phyloP scores from a whole-genome alignment of 1,140 invertebrate genomes.

The Drosophila equinoxialis region DNA sequence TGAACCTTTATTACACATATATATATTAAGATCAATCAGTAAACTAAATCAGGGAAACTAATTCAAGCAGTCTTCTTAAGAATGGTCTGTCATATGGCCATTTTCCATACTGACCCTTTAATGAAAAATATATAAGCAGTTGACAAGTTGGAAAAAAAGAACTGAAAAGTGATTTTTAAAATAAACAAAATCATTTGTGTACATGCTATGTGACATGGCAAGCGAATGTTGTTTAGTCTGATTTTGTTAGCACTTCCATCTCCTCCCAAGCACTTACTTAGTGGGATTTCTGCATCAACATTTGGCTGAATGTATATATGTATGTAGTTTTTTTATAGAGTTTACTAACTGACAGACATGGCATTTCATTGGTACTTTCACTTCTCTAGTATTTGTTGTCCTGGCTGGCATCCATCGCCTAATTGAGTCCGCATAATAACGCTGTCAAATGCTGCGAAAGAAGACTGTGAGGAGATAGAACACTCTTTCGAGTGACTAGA shows the following conservation, averaged over 20 bases:
- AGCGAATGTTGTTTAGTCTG: slow-evolving; percentile 57
- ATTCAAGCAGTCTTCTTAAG: no score
- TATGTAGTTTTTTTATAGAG: slow-evolving; percentile 47
- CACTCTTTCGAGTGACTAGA: slow-evolving; percentile 1
- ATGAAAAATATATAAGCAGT: not conserved
- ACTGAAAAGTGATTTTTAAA: slow-evolving; percentile 57
- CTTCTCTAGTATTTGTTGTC: slow-evolving; percentile 24
- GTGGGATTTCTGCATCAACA: slow-evolving; percentile 37
- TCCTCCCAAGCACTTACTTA: slow-evolving; percentile 33
- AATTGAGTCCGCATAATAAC: slow-evolving; percentile 74
- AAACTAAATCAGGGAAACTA: no score
- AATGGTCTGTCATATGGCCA: no score
- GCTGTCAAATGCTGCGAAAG: slow-evolving; percentile 48
- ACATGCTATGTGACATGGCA: slow-evolving; percentile 34
- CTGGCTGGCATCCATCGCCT: slow-evolving; percentile 25
- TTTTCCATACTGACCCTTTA: no score
- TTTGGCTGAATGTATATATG: slow-evolving; percentile 24
- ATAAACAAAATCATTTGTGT: slow-evolving; percentile 67
- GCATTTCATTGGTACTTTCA: slow-evolving; percentile 45
- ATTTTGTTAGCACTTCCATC: slow-evolving; percentile 14
- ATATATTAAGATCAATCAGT: no score
- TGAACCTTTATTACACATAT: no score
- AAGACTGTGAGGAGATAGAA: slow-evolving; percentile 2
- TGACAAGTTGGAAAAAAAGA: slow-evolving; percentile 36
- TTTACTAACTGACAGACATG: slow-evolving; percentile 60